Conservation (phyloP, 2,888 invertebrate genomes). For the Zygothrica quintamaculata region DNA sequence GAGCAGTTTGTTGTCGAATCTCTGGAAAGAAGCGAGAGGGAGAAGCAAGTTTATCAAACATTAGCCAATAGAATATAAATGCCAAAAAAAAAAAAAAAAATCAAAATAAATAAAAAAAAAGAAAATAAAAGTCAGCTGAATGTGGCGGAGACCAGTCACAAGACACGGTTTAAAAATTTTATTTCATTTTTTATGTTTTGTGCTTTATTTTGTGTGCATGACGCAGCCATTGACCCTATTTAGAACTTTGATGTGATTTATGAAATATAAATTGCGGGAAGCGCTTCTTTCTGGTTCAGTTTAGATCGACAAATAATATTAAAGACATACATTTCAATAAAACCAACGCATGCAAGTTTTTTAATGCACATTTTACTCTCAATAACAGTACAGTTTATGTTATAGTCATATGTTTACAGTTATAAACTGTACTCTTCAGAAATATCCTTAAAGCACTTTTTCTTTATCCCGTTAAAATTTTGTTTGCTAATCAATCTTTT, state of each 20-base stretch:
- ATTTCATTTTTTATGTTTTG: too few relatives aligned
- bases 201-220: conserved; percentile 14
- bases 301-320: conserved; percentile 36
- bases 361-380: not conserved
- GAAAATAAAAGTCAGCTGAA: conserved; percentile 19
- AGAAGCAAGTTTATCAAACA: conserved; percentile 31
- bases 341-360: conserved; percentile 32
- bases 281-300: conserved; percentile 47
- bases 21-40: conserved; percentile 32
- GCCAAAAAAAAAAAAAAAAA: not conserved
- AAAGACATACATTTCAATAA: not conserved
- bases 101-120: not conserved
- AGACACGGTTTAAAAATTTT: conserved; percentile 30
- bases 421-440: not conserved
- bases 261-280: conserved; percentile 28
- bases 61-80: conserved; percentile 13
- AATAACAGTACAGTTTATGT: too few relatives aligned
- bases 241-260: conserved; percentile 19
- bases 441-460: too few relatives aligned
- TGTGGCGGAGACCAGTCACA: conserved; percentile 30
- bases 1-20: conserved; percentile 33
- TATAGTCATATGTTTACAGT: too few relatives aligned
- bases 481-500: too few relatives aligned
- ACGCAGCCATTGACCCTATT: conserved; percentile 43
- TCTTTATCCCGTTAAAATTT: too few relatives aligned